Evolutionary conservation across 2,113 vertebrate genomes (phyloP).

Genomic region (Mastomys natalensis): DNA sequence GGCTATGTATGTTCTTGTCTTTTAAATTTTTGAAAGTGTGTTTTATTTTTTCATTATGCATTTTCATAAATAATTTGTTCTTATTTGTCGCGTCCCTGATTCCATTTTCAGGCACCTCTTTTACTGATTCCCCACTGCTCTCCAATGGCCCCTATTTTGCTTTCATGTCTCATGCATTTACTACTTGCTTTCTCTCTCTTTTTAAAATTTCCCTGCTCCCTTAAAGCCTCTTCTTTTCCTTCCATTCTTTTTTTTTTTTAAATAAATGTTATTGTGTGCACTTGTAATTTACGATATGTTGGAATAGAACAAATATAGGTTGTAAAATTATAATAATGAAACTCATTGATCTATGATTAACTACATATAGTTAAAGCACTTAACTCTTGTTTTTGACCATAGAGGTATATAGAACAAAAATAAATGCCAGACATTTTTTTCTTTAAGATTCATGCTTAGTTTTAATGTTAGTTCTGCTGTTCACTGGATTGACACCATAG

Average conservation of each 20-base stretch:
- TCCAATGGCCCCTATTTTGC: not conserved
- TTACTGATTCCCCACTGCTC: not conserved
- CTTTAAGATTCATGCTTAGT: slow-evolving; percentile 32
- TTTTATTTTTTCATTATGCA: not conserved
- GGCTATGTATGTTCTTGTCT: not conserved
- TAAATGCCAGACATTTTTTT: not conserved
- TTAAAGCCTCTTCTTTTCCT: not conserved
- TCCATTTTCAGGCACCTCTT: not conserved
- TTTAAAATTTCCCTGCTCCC: not conserved
- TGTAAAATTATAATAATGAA: slow-evolving; percentile 4
- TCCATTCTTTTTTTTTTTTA: not conserved
- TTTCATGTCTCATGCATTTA: not conserved
- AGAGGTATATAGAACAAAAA: not conserved
- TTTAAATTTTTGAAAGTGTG: not conserved
- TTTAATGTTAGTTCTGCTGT: slow-evolving; percentile 45
- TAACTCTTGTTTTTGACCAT: slow-evolving; percentile 16
- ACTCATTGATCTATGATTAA: not conserved
- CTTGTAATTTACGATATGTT: not conserved
- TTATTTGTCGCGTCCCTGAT: not conserved
- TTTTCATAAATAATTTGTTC: not conserved
- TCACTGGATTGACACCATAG: slow-evolving; percentile 1
- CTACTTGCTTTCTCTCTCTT: not conserved
- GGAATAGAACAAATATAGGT: not conserved
- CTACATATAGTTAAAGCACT: not conserved
- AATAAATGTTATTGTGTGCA: not conserved